These are phyloP conservation scores for Athene cunicularia DNA, from an alignment of 2,113 vertebrate genomes.

Conservation along the genomic window DNA sequence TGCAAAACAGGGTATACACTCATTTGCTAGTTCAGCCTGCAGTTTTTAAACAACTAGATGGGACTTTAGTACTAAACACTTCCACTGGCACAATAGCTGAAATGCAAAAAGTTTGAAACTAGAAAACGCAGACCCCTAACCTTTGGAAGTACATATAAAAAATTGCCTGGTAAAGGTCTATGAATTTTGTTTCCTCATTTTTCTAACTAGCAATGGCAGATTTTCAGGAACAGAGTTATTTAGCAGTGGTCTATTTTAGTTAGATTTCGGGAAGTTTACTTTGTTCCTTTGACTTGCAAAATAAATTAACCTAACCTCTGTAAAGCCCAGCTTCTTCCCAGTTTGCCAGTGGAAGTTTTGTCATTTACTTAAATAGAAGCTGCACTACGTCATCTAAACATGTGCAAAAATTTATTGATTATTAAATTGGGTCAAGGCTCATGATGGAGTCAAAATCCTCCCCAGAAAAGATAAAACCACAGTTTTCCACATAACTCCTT, in stretches of 20 bases:
- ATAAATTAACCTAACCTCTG: not conserved
- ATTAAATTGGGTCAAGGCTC: not conserved
- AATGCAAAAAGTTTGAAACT: not conserved
- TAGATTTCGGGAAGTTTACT: not conserved
- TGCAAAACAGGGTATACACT: not conserved
- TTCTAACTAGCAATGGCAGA: not conserved
- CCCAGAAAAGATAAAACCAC: not conserved
- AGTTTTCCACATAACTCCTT: not conserved
- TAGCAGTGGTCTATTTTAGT: not conserved
- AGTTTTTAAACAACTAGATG: not conserved
- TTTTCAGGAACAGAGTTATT: not conserved
- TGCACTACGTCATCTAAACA: not conserved
- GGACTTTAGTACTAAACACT: slow-evolving; percentile 1
- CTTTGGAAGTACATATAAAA: not conserved
- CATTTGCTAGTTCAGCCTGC: not conserved
- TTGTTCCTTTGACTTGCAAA: not conserved
- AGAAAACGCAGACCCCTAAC: not conserved
- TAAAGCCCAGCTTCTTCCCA: not conserved
- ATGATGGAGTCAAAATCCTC: not conserved
- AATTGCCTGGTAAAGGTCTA: not conserved
- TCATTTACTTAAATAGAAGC: not conserved
- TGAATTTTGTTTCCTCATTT: not conserved
- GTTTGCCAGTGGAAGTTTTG: not conserved
- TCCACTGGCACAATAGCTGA: slow-evolving; percentile 24
- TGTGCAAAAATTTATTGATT: not conserved